Evolutionary conservation across 2,797 vertebrate species (phyloP), one percentile per base, ranked within the genome.

Genomic region (Notoglanidium macrostoma): DNA sequence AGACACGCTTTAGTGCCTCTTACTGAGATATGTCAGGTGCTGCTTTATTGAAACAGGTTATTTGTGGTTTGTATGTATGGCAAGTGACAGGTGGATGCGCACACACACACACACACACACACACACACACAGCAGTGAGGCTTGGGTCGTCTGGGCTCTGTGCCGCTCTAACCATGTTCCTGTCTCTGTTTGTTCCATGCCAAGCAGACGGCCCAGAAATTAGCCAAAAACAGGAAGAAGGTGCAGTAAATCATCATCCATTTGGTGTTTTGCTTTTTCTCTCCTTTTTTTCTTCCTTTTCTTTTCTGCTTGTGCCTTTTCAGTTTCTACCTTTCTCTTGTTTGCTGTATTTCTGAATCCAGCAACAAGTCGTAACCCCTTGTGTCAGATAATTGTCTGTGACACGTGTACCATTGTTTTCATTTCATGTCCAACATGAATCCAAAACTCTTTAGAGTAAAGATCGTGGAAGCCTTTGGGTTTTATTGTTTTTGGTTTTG

Each of bases 181-280:
- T 97, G 92, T 97, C 96, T 97, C 93, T 97, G 94, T 97, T 97
- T 97, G 94, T 97, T 97, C 94, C 96, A 97, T 96, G 96, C 95
- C 96, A 96, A 96, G 95, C 97, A 99, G 98, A 97, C 96, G 96
- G 97, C 98, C 95, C 98, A 99, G 97, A 99, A 98, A 97, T 96
- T 97, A 96, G 96, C 97, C 95, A 98, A 98, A 96, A 98, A 96
- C 98, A 98, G 95, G 94, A 98, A 98, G 96, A 98, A 99, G 98
- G 98, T 99, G 97, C 97, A 97, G 97, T 98, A 97, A 90, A 89
- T 87, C 85, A 83, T 91, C 78, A 91, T 90, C 67, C 85, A 32
- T 92, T 90, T 90, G 90, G 87, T 91, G 85, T 91, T 84, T 89
- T 91, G 87, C 87, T 88, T 89, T 85, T 85, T 55, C 83, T 82